These are phyloP conservation scores for Drosophila melanosoma DNA, from an alignment of 2,888 invertebrate genomes.

Conservation along the genomic window DNA sequence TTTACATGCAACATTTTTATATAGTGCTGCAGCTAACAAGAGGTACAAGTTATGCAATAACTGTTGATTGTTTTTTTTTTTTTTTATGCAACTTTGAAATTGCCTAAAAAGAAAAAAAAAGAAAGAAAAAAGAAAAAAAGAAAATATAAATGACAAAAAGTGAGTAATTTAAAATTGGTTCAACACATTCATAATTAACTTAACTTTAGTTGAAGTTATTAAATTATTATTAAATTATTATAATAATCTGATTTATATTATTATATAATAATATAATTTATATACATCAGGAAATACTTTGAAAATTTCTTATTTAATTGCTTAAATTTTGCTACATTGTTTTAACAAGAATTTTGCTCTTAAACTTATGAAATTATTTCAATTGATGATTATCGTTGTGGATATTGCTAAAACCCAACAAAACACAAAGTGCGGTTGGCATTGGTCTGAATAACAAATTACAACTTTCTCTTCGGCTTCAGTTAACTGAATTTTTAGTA, in stretches of 20 bases:
- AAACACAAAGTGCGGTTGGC: background rate
- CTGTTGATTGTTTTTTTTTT: background rate
- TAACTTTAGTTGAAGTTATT: background rate
- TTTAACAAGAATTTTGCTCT: background rate
- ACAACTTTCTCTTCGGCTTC: background rate
- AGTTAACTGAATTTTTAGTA: conserved; percentile 13
- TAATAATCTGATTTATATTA: background rate
- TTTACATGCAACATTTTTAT: background rate
- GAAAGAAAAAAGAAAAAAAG: too few relatives aligned
- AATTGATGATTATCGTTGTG: background rate
- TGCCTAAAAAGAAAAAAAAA: too few relatives aligned
- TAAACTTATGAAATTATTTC: background rate
- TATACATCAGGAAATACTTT: background rate
- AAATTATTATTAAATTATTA: background rate
- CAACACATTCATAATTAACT: background rate
- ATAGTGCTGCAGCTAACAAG: background rate
- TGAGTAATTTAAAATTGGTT: background rate
- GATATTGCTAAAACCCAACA: background rate
- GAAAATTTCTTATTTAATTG: background rate
- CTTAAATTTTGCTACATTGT: background rate
- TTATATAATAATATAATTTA: background rate
- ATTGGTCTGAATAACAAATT: background rate
- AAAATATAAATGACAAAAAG: background rate
- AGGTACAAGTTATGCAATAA: background rate
- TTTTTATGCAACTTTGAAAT: background rate